Conservation (phyloP, 1,140 invertebrate genomes). For the Apis cerana region DNA sequence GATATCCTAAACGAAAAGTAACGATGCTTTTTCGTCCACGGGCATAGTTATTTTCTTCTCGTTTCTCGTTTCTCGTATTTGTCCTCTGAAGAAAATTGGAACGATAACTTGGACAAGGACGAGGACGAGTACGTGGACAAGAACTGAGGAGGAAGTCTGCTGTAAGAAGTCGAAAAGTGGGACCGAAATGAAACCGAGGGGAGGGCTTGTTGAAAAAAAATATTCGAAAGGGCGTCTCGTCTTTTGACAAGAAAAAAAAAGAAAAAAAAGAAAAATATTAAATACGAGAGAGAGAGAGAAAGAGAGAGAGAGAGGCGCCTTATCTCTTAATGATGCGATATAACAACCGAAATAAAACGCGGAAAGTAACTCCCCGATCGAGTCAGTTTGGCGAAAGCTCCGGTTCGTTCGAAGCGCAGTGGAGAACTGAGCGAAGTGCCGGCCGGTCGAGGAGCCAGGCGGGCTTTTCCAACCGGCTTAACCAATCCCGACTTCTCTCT, state of each 20-base stretch:
- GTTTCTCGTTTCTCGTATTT: background rate
- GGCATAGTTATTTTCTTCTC: conserved; percentile 39
- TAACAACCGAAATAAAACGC: background rate
- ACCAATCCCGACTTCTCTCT: conserved; percentile 70
- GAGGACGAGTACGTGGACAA: background rate
- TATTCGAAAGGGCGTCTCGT: background rate
- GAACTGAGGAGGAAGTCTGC: background rate
- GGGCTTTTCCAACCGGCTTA: conserved; percentile 69
- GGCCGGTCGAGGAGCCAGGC: conserved; percentile 69
- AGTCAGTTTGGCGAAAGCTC: conserved; percentile 53
- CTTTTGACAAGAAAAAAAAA: too few relatives aligned
- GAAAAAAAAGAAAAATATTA: too few relatives aligned
- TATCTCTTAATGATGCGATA: too few relatives aligned
- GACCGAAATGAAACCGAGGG: too few relatives aligned
- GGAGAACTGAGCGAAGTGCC: conserved; percentile 72
- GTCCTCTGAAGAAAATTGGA: too few relatives aligned
- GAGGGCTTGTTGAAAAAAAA: background rate
- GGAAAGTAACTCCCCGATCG: background rate
- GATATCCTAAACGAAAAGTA: conserved; percentile 38
- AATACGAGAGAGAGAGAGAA: too few relatives aligned
- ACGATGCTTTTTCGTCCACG: conserved; percentile 37
- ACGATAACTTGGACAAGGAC: too few relatives aligned
- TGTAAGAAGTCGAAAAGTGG: too few relatives aligned
- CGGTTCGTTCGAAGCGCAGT: conserved; percentile 68
- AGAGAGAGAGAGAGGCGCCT: too few relatives aligned